Evolutionary conservation across 2,113 vertebrate genomes (phyloP).

Genomic region (Scartelaos histophorus): DNA sequence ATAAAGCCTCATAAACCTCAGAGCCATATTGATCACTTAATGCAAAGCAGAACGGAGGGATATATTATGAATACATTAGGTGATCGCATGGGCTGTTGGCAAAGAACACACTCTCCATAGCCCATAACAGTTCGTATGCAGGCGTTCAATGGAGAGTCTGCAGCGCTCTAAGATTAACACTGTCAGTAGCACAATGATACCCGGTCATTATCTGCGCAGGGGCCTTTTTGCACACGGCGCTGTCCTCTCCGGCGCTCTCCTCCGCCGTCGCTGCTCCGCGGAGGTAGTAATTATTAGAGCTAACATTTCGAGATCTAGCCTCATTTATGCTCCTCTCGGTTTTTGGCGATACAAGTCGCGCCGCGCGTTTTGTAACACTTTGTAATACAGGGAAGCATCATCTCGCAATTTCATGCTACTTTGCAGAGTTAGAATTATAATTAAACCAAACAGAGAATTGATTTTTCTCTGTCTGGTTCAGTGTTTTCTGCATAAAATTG

Average conservation of each 20-base stretch:
- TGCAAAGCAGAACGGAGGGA: slow-evolving; percentile 24
- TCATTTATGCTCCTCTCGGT: slow-evolving; percentile 47
- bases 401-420: not conserved
- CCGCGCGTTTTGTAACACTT: slow-evolving; percentile 18
- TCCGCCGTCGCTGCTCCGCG: slow-evolving; percentile 51
- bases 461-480: not conserved
- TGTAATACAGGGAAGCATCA: not conserved
- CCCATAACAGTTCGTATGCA: slow-evolving; percentile 37
- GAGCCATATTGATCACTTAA: too few relatives aligned
- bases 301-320: slow-evolving; percentile 69
- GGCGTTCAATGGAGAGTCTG: slow-evolving; percentile 37
- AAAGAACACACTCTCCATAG: slow-evolving; percentile 28
- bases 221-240: slow-evolving; percentile 70
- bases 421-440: not conserved
- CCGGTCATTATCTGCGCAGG: slow-evolving; percentile 79
- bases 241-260: slow-evolving; percentile 64
- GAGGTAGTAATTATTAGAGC: slow-evolving; percentile 80
- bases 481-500: not conserved
- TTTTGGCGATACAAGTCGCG: slow-evolving; percentile 49
- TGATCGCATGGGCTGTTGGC: slow-evolving; percentile 33
- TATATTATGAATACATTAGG: slow-evolving; percentile 63
- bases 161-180: slow-evolving; percentile 76
- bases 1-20: not conserved
- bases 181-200: slow-evolving; percentile 79
- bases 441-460: not conserved